Base-by-base conservation (phyloP, 1,140 invertebrate species). In the Anastrepha ludens region DNA sequence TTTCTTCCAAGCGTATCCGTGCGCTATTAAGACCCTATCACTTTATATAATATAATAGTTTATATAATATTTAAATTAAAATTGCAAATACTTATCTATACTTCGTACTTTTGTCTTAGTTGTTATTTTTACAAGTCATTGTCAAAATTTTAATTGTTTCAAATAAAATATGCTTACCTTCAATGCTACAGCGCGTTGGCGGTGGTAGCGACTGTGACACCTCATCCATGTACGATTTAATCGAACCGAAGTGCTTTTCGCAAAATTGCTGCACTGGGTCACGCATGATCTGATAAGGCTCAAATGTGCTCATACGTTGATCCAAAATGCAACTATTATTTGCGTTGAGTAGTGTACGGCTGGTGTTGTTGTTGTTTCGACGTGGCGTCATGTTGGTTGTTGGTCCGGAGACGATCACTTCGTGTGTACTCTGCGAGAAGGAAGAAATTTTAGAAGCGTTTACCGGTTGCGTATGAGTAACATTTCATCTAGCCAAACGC, bases 251-350 rank as follows among this genome's bases (percentile, higher is more conserved):
- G 93, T 98, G 97, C 93, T 98, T 98, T 92, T 98, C 97, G 94
- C 97, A 98, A 93, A 98, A 98, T 93, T 98, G 97, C 92, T 98
- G 97, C 20, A 98, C 97, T 2, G 97, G 97, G 93, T 98, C 98
- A 47, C 97, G 92, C 96, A 97, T 97, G 1, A 94, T 92, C 85
- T 96, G 97, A 93, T 97, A 97, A 11, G 97, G 97, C 92, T 98
- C 97, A 93, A 97, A 97, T 47, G 97, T 97, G 90, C 96, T 97
- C 91, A 97, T 97, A 87, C 97, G 94, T 93, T 97, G 95, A 89
- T 95, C 94, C 74, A 95, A 91, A 29, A 93, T 94, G 17, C 74
- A 81, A 89, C 94, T 94, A 87, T 91, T 91, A 89, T 94, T 94
- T 6, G 95, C 93, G 90, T 96, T 96, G 78, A 96, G 94, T 89